Base-by-base conservation (phyloP, 1,140 invertebrate genomes). In the Camponotus vicinus region DNA sequence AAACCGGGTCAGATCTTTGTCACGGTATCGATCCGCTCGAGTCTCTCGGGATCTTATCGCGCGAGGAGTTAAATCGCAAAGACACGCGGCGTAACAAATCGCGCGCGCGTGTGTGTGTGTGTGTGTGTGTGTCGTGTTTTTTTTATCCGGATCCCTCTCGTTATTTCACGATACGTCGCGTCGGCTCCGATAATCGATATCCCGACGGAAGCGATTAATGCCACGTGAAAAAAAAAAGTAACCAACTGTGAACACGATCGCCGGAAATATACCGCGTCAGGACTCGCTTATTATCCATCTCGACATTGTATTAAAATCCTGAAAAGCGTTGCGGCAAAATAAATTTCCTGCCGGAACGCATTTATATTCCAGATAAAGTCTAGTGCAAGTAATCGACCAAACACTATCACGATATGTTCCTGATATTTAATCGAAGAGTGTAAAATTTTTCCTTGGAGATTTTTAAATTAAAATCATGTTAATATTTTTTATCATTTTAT, bases 1-100 rank as follows among this genome's bases (percentile, higher is more conserved):
- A 80, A 80, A 80, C 49, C 37, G 21, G 78, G 78, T 80, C 64
- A 69, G 64, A 80, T 70, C 78, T 64, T 80, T 70, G 64, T 57
- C 69, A 3, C 55, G 32, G 49, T 80, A 69, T 80, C 78, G 78
- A 80, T 80, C 34, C 78, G 8, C 37, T 57, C 45, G 77, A 79
- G 40, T 69, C 34, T 69, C 61, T 64, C 34, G 15, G n/a, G 59
- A 77, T 77, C 57, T 77, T 77, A 64, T 49, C 15, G 27, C 40
- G 73, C 27, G 3, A 70, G 75, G 18, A n/a, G 32, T 34, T 15
- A 37, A 66, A 34, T 34, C 7, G 15, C n/a, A 15, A 55, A 69
- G 37, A 69, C 7, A 52, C 18, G 18, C 61, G 34, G 21, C n/a
- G 27, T 70, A 32, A 70, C 15, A 8, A 3, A 37, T 57, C n/a